Conservation (phyloP, 2,113 vertebrate species). For the Tympanuchus pallidicinctus region DNA sequence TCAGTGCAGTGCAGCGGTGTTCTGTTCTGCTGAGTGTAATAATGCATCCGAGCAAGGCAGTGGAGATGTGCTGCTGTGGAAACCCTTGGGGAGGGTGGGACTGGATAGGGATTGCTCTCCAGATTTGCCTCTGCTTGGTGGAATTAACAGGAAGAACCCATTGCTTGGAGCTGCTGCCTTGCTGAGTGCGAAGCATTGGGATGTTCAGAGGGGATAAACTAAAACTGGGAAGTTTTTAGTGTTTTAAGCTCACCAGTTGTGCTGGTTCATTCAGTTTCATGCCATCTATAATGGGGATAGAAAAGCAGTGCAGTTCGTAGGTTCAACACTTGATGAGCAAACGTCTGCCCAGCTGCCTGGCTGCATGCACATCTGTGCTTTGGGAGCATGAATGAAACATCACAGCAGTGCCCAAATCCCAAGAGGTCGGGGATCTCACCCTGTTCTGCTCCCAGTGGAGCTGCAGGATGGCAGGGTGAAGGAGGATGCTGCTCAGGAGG, state of each 20-base stretch:
- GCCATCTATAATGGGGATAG: background rate
- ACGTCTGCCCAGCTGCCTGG: fast-evolving
- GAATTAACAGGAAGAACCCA: too few species aligned
- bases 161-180: fast-evolving
- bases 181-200: too few species aligned
- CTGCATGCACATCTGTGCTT: fast-evolving
- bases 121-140: background rate
- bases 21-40: background rate
- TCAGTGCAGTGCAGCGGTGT: background rate
- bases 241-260: background rate
- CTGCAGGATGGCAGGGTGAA: background rate
- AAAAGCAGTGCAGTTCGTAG: background rate
- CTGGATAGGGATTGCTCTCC: background rate
- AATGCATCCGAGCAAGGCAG: background rate
- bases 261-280: fast-evolving
- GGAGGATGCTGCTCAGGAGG: background rate
- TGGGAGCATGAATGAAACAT: too few species aligned
- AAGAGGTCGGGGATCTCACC: fast-evolving
- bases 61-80: background rate
- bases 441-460: background rate
- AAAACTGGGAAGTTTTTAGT: background rate
- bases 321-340: background rate
- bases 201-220: background rate
- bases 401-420: fast-evolving
- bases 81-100: background rate